Evolutionary conservation across 2,113 vertebrate species (phyloP).

Genomic region (Rhagologus leucostigma): DNA sequence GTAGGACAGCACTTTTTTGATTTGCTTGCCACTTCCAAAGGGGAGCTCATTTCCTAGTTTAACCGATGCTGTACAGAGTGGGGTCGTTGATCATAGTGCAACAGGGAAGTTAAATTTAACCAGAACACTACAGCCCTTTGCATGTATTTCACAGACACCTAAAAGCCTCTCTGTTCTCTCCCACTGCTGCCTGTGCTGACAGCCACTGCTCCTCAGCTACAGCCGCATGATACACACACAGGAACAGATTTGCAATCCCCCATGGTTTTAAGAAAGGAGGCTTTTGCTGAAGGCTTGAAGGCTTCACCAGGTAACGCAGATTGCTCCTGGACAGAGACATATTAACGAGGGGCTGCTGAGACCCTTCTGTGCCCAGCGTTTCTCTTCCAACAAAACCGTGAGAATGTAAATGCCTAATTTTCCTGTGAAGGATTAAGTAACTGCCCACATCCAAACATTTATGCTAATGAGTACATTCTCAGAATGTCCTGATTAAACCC

Average conservation of each 20-base stretch:
- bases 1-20: background rate
- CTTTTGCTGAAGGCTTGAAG: background rate
- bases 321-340: background rate
- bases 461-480: background rate
- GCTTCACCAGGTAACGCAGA: background rate
- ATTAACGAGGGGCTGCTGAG: background rate
- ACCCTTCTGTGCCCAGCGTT: background rate
- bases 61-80: accelerated
- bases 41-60: background rate
- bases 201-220: background rate
- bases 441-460: background rate
- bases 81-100: accelerated
- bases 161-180: background rate
- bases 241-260: background rate
- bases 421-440: background rate
- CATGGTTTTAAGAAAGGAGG: accelerated
- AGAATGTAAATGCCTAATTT: background rate
- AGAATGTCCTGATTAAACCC: background rate
- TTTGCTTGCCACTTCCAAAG: background rate
- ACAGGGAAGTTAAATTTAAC: background rate
- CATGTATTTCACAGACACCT: background rate
- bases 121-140: background rate
- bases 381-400: background rate
- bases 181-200: background rate
- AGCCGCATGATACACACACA: accelerated